Percentiles rank a stretch among this genome's conserved stretches.
These are phyloP conservation scores for Tokudaia muenninki DNA, from an alignment of 2,797 vertebrate species.

Conservation along the genomic window DNA sequence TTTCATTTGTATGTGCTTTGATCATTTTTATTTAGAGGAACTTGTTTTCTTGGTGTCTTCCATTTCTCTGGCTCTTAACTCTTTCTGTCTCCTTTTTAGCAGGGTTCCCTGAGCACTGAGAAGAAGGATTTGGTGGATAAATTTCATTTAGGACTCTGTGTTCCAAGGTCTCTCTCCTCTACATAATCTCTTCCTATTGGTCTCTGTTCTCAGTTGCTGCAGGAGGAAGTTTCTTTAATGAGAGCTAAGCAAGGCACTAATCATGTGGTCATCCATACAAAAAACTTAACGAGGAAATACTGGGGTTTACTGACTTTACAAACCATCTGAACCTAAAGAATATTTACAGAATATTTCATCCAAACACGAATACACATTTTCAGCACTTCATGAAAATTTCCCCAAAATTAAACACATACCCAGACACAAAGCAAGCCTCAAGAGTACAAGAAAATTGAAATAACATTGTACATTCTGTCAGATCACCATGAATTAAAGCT, in stretches of 20 bases:
- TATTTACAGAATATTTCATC: not conserved
- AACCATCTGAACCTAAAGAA: not conserved
- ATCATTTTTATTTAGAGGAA: not conserved
- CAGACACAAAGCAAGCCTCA: not conserved
- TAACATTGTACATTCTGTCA: not conserved
- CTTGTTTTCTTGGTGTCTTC: not conserved
- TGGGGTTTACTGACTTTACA: not conserved
- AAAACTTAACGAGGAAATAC: not conserved
- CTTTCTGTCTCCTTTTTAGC: not conserved
- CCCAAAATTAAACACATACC: not conserved
- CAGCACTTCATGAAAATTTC: not conserved
- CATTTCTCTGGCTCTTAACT: not conserved
- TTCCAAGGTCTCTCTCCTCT: not conserved
- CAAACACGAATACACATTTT: not conserved
- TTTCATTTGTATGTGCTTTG: not conserved
- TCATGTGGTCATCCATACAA: not conserved
- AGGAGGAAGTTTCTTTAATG: not conserved
- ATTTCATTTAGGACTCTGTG: not conserved
- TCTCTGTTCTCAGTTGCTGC: not conserved
- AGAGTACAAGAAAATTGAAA: not conserved
- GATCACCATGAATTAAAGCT: not conserved
- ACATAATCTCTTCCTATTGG: not conserved
- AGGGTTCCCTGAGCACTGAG: not conserved
- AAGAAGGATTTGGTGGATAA: not conserved
- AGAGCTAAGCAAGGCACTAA: not conserved